Base-by-base conservation (phyloP, 2,888 invertebrate species). In the Allacma fusca region DNA sequence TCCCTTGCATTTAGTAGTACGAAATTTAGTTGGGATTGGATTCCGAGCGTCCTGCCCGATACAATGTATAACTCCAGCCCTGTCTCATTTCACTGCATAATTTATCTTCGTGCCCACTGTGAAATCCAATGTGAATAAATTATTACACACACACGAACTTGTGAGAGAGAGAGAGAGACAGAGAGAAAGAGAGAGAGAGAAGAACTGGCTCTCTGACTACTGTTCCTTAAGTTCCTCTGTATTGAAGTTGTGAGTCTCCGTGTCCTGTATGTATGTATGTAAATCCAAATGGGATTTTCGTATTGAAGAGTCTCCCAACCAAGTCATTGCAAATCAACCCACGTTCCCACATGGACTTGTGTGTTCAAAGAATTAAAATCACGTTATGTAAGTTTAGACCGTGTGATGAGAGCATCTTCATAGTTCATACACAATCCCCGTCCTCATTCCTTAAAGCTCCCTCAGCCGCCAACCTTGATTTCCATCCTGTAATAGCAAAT, bases 121-220 rank as follows among this genome's bases (percentile, higher is more conserved):
- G 81, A 81, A 80, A 81, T 79, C 78, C 77, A 78, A 81, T 81
- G 80, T 78, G 78, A 78, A 81, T 80, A 80, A 81, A 81, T 80
- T 81, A 81, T 77, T 71, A 43, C 50, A 62, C 44, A 69, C 34
- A 29, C n/a, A 26, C 26, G 26, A 50, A 50, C 50, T 16, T 50
- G 4, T 34, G 43, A 24, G 24, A 26, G 21, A 72, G n/a, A n/a
- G n/a, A n/a, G n/a, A n/a, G n/a, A n/a, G n/a, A n/a, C n/a, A n/a
- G n/a, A n/a, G n/a, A n/a, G n/a, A n/a, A n/a, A n/a, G n/a, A n/a
- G n/a, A n/a, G n/a, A n/a, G n/a, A n/a, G n/a, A n/a, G n/a, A n/a
- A n/a, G 28, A 50, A 26, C 34, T 59, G 72, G 72, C 19, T 34
- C 59, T 72, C 50, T 59, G 72, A 72, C 72, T 72, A 72, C 72